phyloP scores from a whole-genome alignment of 2,113 vertebrate species.

The Limanda limanda region DNA sequence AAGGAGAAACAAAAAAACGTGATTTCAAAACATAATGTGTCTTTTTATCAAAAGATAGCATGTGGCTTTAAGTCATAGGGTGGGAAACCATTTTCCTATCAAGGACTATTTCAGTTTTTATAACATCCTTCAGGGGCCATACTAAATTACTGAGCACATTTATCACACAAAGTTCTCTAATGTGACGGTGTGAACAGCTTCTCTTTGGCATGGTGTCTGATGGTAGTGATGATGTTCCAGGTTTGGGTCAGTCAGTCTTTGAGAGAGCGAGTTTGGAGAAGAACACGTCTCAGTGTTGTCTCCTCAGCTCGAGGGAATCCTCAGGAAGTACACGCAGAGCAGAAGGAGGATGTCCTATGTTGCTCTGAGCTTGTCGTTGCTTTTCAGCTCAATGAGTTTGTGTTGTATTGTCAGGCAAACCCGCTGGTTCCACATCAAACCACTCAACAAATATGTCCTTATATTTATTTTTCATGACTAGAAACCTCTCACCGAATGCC shows the following conservation, averaged over 20 bases:
- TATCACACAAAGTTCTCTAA: too few relatives aligned
- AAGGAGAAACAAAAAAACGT: too few relatives aligned
- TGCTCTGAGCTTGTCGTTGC: background rate
- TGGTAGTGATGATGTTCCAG: background rate
- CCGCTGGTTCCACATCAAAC: background rate
- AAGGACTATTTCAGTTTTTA: too few relatives aligned
- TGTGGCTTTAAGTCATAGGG: too few relatives aligned
- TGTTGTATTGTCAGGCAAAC: background rate
- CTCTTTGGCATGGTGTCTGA: too few relatives aligned
- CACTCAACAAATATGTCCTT: background rate
- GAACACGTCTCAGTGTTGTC: background rate
- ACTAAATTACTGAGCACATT: too few relatives aligned
- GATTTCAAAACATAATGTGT: too few relatives aligned
- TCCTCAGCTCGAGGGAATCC: background rate
- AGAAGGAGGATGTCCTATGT: background rate
- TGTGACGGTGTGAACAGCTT: too few relatives aligned
- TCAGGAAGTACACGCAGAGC: background rate
- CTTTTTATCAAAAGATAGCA: too few relatives aligned
- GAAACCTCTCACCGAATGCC: background rate
- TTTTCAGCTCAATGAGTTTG: background rate
- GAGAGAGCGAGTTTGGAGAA: background rate
- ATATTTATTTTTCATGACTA: background rate
- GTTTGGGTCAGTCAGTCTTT: background rate
- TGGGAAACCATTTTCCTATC: too few relatives aligned
- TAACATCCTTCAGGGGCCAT: too few relatives aligned